Conservation (phyloP, 2,888 invertebrate genomes). For the Ochropacha duplaris region DNA sequence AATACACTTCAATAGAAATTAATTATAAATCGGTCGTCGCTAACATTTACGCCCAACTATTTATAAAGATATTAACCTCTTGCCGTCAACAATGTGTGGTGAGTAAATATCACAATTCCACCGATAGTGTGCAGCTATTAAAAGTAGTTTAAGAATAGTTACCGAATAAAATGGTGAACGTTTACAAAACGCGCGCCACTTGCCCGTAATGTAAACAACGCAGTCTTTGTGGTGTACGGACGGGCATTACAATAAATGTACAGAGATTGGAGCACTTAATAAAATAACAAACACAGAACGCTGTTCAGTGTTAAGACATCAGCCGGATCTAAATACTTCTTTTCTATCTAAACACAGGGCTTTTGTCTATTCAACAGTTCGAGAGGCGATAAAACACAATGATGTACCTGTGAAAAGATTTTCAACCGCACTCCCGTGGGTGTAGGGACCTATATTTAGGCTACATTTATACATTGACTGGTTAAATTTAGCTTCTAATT, state of each 20-base stretch:
- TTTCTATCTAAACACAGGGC: constrained; percentile 63
- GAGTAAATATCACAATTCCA: constrained; percentile 72
- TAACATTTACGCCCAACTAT: constrained; percentile 34
- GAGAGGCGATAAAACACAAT: constrained; percentile 49
- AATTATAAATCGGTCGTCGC: constrained; percentile 54
- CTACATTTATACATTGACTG: constrained; percentile 2
- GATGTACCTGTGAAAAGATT: constrained; percentile 36
- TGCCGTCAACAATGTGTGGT: constrained; percentile 65
- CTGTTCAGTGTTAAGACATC: constrained; percentile 62
- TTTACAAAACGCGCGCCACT: constrained; percentile 41
- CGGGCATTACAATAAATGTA: constrained; percentile 72
- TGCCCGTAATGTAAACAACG: constrained; percentile 55
- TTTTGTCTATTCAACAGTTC: constrained; percentile 71
- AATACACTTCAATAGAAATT: constrained; percentile 27
- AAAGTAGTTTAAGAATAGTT: constrained; percentile 50
- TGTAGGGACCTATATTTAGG: constrained; percentile 3
- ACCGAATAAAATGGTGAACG: constrained; percentile 38
- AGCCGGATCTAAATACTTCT: constrained; percentile 65
- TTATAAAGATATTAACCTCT: constrained; percentile 73
- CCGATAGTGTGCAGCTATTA: constrained; percentile 6
- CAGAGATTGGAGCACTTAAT: constrained; percentile 65
- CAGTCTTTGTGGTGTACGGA: constrained; percentile 65
- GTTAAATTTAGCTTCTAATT: constrained; percentile 4
- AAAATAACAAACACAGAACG: constrained; percentile 70
- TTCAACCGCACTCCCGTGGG: constrained; percentile 1